Evolutionary conservation across 2,797 vertebrate genomes (phyloP), one percentile per base, ranked within the genome.

Genomic region (Sebastes goodei): DNA sequence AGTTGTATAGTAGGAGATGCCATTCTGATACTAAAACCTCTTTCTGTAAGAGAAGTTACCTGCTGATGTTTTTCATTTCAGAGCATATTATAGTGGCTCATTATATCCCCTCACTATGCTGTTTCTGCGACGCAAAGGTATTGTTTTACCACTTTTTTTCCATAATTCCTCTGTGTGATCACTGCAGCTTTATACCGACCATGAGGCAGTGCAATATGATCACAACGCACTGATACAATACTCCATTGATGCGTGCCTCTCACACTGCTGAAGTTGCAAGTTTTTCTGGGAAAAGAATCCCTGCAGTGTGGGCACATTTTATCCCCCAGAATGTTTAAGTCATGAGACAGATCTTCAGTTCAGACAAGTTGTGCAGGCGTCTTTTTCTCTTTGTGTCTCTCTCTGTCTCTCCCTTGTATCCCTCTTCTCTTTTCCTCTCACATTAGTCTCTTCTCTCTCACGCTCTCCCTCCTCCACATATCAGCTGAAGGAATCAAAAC

Each of bases 301-400:
- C 87, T 89, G 88, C 90, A 80, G 85, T 69, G 89, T 86, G 90
- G 89, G 91, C 84, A 89, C 84, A 88, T 93, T 87, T 94, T 83
- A 88, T 91, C 90, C 92, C 84, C 88, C 91, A 73, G 74, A 90
- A 95, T 94, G 92, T 94, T 95, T 93, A 90, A 94, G 91, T 94
- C 91, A 95, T 94, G 93, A 95, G 93, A 90, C 82, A 78, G 78
- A 87, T 85, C 85, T 56, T 86, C 80, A 84, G 76, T 86, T 83
- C 82, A 81, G 83, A 80, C 87, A 33, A 81, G 77, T 74, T 83
- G 85, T 86, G 89, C 85, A 81, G 83, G 83, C 88, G 78, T 87
- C 67, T 56, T 80, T 82, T 80, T 87, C 71, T 59, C 64, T 89
- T 46, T 89, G 61, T 86, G 32, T 83, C n/a, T 75, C 56, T 78